Evolutionary conservation across 2,113 vertebrate species (phyloP).

Genomic region (Delphinus delphis): DNA sequence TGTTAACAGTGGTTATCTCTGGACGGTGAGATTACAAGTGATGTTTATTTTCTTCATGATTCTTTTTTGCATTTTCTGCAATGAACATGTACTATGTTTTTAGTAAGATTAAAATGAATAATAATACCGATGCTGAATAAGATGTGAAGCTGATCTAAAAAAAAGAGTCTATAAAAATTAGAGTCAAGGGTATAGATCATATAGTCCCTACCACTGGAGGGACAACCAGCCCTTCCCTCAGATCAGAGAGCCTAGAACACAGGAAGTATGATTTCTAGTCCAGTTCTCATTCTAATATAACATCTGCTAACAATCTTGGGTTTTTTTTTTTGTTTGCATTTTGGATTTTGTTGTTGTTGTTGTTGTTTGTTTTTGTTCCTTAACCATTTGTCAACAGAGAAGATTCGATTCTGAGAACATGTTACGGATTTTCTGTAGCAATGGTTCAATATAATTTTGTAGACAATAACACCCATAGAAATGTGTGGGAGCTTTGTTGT

Average conservation of each 20-base stretch:
- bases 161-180: not conserved
- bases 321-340: not conserved
- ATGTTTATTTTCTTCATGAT: not conserved
- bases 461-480: conserved; percentile 52
- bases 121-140: not conserved
- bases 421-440: conserved; percentile 35
- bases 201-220: not conserved
- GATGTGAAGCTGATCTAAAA: not conserved
- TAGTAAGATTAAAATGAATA: not conserved
- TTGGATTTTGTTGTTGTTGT: not conserved
- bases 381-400: conserved; percentile 36
- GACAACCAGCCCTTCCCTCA: not conserved
- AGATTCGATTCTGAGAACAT: conserved; percentile 32
- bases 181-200: not conserved
- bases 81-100: not conserved
- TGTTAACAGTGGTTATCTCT: not conserved
- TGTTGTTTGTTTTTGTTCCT: not conserved
- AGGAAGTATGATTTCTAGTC: not conserved
- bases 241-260: not conserved
- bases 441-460: conserved; percentile 17
- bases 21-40: not conserved
- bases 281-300: not conserved
- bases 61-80: not conserved
- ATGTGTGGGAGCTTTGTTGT: conserved; percentile 55
- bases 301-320: not conserved